Evolutionary conservation across 2,113 vertebrate genomes (phyloP).

Genomic region (Sander vitreus): DNA sequence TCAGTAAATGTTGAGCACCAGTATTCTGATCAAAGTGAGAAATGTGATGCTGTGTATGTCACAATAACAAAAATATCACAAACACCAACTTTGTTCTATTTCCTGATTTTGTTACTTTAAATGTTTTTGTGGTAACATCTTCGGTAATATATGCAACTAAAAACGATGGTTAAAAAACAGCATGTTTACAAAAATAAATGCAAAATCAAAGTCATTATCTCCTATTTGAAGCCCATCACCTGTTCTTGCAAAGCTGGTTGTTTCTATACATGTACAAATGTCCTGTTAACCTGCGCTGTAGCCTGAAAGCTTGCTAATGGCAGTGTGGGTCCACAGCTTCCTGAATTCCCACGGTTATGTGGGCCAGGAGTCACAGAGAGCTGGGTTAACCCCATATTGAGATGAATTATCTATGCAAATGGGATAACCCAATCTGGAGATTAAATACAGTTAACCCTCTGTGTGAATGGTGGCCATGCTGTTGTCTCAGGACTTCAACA

Average conservation of each 20-base stretch:
- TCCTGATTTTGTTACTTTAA: not conserved
- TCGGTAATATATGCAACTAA: not conserved
- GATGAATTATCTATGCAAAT: conserved; percentile 73
- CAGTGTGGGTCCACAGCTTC: conserved; percentile 8
- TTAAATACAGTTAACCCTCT: conserved; percentile 77
- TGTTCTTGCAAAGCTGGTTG: conserved; percentile 7
- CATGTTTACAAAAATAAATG: not conserved
- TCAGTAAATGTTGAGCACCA: not conserved
- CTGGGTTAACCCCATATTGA: conserved; percentile 79
- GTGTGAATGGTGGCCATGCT: conserved; percentile 78
- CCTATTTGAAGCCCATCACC: not conserved
- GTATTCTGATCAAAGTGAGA: not conserved
- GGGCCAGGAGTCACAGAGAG: conserved; percentile 69
- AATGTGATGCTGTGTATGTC: not conserved
- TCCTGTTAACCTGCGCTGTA: conserved; percentile 9
- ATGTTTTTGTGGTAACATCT: not conserved
- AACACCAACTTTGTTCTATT: not conserved
- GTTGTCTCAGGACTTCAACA: conserved; percentile 75
- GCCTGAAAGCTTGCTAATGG: conserved; percentile 38
- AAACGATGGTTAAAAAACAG: not conserved
- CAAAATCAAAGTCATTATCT: not conserved
- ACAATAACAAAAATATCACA: not conserved
- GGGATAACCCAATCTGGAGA: conserved; percentile 78
- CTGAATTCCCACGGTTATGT: conserved; percentile 75
- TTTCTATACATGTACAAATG: conserved; percentile 1